Evolutionary conservation across 2,113 vertebrate species (phyloP), one percentile per base, ranked within the genome.

Genomic region (Eolophus roseicapilla): DNA sequence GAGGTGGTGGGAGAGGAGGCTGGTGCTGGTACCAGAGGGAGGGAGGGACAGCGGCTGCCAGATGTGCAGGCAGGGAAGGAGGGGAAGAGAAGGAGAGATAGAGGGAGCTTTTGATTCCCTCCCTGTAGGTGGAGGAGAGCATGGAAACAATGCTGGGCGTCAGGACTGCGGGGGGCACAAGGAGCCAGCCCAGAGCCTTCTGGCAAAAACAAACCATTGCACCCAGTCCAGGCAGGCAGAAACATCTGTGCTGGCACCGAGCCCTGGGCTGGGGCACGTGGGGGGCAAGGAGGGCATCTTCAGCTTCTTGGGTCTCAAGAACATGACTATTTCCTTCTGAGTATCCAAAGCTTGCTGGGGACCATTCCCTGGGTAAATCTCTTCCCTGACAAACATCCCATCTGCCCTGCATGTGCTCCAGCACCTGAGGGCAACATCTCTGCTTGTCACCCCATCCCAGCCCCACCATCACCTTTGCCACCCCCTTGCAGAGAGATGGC

Each of bases 71-170:
- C 90, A 92, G 67, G 53, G 62, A 93, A 80, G 59, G 78, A 93
- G 70, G 77, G 70, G 29, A 87, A 73, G 63, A 86, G 87, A 86
- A 71, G 43, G 63, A 78, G 25, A 53, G 79, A 95, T 77, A 96
- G 84, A 96, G 73, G 92, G 95, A 97, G 87, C 96, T 98, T 97
- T 96, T 97, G 79, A 95, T 98, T 92, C 62, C 89, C 63, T 97
- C 94, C 62, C 96, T 95, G 98, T 98, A 98, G 98, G 98, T 97
- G 98, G 98, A 82, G 35, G 92, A 92, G 93, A 97, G 97, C 97
- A 98, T 50, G 98, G 95, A 91, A 98, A 98, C 97, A 97, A 97
- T 97, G 96, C 93, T 57, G 95, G 93, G 87, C 29, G 33, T 94
- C 90, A 59, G 88, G 84, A 95, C 88, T 95, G 97, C 82, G 96